Evolutionary conservation across 1,140 invertebrate genomes (phyloP).

Genomic region (Magallana ariakensis): DNA sequence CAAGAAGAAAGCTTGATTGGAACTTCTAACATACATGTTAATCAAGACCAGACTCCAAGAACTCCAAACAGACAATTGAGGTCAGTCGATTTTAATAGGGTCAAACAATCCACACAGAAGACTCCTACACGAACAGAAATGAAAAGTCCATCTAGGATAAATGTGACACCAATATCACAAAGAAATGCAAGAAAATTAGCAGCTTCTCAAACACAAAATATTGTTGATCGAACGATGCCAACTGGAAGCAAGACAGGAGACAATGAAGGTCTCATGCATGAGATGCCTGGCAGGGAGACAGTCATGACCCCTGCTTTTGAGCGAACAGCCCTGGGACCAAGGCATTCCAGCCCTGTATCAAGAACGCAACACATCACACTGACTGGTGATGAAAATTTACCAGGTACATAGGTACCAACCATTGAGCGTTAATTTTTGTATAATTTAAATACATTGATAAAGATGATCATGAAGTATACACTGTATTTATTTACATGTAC

Average conservation of each 20-base stretch:
- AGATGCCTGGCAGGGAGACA: background rate
- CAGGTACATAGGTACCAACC: background rate
- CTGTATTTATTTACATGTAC: no score
- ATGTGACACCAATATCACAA: background rate
- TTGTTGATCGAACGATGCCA: background rate
- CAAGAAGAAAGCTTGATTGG: no score
- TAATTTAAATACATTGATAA: no score
- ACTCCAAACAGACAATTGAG: slow-evolving; percentile 3
- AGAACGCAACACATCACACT: slow-evolving; percentile 9
- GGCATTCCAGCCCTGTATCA: slow-evolving; percentile 7
- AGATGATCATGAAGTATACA: no score
- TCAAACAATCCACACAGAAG: background rate
- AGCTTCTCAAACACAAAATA: background rate
- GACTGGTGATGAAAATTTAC: background rate
- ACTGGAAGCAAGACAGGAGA: background rate
- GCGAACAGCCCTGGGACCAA: slow-evolving; percentile 1
- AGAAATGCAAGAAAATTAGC: background rate
- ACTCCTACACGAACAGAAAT: background rate
- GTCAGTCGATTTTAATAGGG: background rate
- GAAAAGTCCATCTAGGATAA: slow-evolving; percentile 5
- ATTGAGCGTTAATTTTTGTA: no score
- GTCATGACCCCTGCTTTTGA: background rate
- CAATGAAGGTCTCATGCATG: background rate
- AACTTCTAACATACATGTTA: no score
- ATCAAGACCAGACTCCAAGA: background rate